These are phyloP conservation scores for Helogale parvula DNA, from an alignment of 2,113 vertebrate species.

Conservation along the genomic window DNA sequence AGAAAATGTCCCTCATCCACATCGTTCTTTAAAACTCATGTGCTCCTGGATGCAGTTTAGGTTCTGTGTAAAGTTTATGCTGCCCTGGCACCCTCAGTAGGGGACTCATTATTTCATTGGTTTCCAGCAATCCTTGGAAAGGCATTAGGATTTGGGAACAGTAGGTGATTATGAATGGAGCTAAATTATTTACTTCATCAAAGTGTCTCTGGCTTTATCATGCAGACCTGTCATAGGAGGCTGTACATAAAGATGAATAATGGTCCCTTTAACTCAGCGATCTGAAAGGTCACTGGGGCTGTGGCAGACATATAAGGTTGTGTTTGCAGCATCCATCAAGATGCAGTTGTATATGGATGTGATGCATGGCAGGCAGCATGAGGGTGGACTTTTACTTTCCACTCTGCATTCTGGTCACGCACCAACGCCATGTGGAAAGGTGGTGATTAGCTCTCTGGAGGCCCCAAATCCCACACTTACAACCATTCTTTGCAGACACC, in stretches of 20 bases:
- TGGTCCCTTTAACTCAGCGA: slow-evolving; percentile 69
- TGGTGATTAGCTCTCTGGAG: not conserved
- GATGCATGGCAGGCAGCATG: not conserved
- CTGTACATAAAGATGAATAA: slow-evolving; percentile 59
- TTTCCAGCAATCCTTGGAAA: slow-evolving; percentile 58
- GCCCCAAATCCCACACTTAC: not conserved
- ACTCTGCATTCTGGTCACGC: not conserved
- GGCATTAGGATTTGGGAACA: slow-evolving; percentile 43
- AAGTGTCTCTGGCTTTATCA: slow-evolving; percentile 67
- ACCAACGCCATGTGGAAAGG: not conserved
- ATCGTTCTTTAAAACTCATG: slow-evolving; percentile 51
- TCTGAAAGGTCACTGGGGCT: slow-evolving; percentile 58
- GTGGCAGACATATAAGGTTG: slow-evolving; percentile 56
- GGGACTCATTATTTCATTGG: slow-evolving; percentile 57
- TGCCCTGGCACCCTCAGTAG: slow-evolving; percentile 48
- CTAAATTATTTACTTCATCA: slow-evolving; percentile 74
- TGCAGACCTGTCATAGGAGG: slow-evolving; percentile 52
- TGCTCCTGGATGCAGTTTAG: slow-evolving; percentile 16
- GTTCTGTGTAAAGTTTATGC: slow-evolving; percentile 54
- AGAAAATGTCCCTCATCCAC: not conserved
- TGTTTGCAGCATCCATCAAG: slow-evolving; percentile 56
- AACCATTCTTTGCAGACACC: not conserved
- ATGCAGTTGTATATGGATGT: slow-evolving; percentile 5
- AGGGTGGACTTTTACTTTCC: slow-evolving; percentile 3
- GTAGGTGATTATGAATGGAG: slow-evolving; percentile 54